Evolutionary conservation across 37 sponge, comb jelly and placozoan genomes (phyloP).

Genomic region (Lycopodina hypogea): DNA sequence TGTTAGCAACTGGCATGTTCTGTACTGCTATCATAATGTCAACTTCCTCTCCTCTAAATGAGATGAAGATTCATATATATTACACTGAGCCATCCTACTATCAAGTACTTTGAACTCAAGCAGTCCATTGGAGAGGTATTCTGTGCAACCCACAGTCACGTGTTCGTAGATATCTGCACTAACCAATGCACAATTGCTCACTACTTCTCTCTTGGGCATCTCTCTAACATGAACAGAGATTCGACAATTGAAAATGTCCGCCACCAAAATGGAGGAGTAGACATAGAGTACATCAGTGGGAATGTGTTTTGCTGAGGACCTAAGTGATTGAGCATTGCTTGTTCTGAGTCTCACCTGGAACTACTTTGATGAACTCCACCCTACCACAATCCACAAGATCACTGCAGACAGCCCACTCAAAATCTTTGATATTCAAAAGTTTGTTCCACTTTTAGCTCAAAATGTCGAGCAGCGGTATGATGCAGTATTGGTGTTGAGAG

Average conservation of each 20-base stretch:
- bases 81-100: constrained; percentile 95
- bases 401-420: constrained; percentile 89
- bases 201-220: constrained; percentile 93
- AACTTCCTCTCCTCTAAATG: too few relatives aligned
- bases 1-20: too few relatives aligned
- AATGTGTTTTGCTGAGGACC: constrained; percentile 95
- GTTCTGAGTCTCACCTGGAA: constrained; percentile 95
- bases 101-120: constrained; percentile 97
- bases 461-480: constrained; percentile 89
- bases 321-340: constrained; percentile 89
- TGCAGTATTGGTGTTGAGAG: constrained; percentile 85
- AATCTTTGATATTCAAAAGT: constrained; percentile 96
- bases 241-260: constrained; percentile 95
- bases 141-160: constrained; percentile 63
- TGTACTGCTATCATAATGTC: too few relatives aligned
- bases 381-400: constrained; percentile 95
- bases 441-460: constrained; percentile 82
- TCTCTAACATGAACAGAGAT: constrained; percentile 94
- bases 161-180: constrained; percentile 94
- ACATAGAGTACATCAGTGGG: constrained; percentile 89
- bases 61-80: constrained; percentile 44
- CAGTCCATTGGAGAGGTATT: constrained; percentile 95
- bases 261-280: constrained; percentile 93
- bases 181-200: constrained; percentile 89
- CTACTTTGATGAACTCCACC: constrained; percentile 85